Evolutionary conservation across 1,140 invertebrate species (phyloP).

Genomic region (Sesamia nonagrioides): DNA sequence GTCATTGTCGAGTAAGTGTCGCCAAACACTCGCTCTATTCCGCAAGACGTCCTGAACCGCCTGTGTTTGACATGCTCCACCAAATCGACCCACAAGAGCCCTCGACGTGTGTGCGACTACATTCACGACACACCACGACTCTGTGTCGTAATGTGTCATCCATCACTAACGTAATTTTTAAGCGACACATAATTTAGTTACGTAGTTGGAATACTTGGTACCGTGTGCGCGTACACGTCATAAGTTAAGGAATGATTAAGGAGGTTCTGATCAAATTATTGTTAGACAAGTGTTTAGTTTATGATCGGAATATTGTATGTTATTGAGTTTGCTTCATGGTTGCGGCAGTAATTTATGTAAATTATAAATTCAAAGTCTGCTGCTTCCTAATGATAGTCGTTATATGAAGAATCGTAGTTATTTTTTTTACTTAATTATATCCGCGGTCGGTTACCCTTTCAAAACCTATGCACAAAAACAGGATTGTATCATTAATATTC

Average conservation of each 20-base stretch:
- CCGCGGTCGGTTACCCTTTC: neutral
- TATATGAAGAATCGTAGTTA: neutral
- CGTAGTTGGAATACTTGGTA: slow-evolving; percentile 48
- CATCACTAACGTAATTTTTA: slow-evolving; percentile 45
- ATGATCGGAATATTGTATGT: slow-evolving; percentile 34
- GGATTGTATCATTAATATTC: neutral
- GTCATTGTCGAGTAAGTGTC: slow-evolving; percentile 61
- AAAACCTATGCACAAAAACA: neutral
- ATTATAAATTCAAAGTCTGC: neutral
- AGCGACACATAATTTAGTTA: slow-evolving; percentile 45
- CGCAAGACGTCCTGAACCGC: slow-evolving; percentile 51
- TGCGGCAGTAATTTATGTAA: slow-evolving; percentile 1
- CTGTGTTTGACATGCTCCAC: slow-evolving; percentile 63
- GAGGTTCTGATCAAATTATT: slow-evolving; percentile 56
- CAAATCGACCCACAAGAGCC: slow-evolving; percentile 59
- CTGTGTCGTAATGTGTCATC: slow-evolving; percentile 48
- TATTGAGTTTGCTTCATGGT: neutral
- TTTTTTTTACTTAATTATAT: neutral
- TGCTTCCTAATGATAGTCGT: neutral
- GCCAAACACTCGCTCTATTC: slow-evolving; percentile 56
- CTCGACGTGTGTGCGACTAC: slow-evolving; percentile 47
- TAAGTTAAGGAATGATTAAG: slow-evolving; percentile 56
- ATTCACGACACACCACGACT: slow-evolving; percentile 38
- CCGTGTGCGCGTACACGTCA: slow-evolving; percentile 36
- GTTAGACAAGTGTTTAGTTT: slow-evolving; percentile 43